Percentiles rank a stretch among this genome's conserved stretches.
Evolutionary conservation across 2,888 invertebrate genomes (phyloP).

Genomic region (Kuschelorhynchus macadamiae): DNA sequence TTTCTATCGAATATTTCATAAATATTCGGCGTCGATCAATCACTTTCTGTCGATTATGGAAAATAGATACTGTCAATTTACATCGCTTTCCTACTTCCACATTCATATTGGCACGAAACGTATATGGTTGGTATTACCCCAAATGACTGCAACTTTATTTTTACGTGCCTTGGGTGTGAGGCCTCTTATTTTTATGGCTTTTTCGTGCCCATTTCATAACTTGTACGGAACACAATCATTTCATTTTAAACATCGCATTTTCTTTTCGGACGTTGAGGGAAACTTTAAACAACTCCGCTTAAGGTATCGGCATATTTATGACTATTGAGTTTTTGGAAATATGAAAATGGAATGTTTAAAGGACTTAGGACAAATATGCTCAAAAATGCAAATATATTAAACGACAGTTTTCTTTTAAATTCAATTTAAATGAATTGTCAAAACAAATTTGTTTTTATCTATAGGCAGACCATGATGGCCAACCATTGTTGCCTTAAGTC

Average conservation of each 20-base stretch:
- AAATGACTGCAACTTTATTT: conserved; percentile 47
- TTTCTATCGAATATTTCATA: conserved; percentile 32
- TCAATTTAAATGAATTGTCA: no score
- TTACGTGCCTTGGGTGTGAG: conserved; percentile 40
- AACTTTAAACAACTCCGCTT: neutral
- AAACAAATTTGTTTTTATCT: no score
- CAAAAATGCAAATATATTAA: no score
- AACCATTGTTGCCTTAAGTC: no score
- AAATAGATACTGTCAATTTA: conserved; percentile 44
- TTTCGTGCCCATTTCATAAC: conserved; percentile 36
- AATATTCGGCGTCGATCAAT: conserved; percentile 34
- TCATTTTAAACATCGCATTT: conserved; percentile 16
- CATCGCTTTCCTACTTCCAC: conserved; percentile 35
- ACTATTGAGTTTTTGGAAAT: no score
- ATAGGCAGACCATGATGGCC: no score
- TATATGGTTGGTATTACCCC: conserved; percentile 43
- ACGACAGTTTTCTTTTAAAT: no score
- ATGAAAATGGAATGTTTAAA: no score
- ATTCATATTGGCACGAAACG: conserved; percentile 42
- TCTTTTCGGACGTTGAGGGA: conserved; percentile 2
- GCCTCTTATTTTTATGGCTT: conserved; percentile 42
- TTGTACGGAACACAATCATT: conserved; percentile 10
- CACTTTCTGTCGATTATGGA: conserved; percentile 44
- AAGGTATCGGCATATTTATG: no score
- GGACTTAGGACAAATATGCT: no score